Conservation (phyloP, 2,888 invertebrate species). For the Zhengitettix transpicula region DNA sequence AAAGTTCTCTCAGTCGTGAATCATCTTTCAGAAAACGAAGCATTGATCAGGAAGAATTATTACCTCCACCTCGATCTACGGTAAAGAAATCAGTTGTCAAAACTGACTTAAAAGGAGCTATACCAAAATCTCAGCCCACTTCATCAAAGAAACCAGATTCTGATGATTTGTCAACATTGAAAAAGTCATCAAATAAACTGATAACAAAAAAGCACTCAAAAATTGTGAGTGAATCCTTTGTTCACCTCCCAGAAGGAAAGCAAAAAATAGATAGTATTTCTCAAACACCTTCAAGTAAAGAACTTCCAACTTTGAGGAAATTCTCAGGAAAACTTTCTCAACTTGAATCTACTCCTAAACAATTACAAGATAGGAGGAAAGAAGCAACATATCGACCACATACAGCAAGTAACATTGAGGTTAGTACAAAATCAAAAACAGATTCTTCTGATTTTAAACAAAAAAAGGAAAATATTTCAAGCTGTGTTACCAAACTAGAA, state of each 20-base stretch:
- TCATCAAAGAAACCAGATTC: conserved; percentile 2
- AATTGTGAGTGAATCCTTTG: not conserved
- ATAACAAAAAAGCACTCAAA: not conserved
- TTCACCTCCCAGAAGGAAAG: not conserved
- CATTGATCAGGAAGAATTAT: conserved; percentile 1
- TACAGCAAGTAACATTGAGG: not conserved
- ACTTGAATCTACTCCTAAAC: not conserved
- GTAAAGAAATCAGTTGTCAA: not conserved
- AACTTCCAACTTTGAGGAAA: not conserved
- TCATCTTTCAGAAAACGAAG: conserved; percentile 7
- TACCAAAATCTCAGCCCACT: conserved; percentile 2
- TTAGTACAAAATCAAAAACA: not conserved
- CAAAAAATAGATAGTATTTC: not conserved
- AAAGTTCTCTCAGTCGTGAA: conserved; percentile 7
- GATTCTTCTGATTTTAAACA: not conserved
- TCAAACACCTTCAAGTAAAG: not conserved
- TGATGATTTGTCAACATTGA: not conserved
- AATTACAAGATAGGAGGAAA: no score
- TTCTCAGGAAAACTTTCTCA: not conserved
- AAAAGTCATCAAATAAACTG: conserved; percentile 2
- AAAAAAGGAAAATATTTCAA: not conserved
- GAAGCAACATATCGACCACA: not conserved
- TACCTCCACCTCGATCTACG: not conserved
- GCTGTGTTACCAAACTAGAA: not conserved
- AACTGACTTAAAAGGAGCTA: conserved; percentile 8